Evolutionary conservation across 2,797 vertebrate species (phyloP), one percentile per base, ranked within the genome.

Genomic region (Artibeus lituratus): DNA sequence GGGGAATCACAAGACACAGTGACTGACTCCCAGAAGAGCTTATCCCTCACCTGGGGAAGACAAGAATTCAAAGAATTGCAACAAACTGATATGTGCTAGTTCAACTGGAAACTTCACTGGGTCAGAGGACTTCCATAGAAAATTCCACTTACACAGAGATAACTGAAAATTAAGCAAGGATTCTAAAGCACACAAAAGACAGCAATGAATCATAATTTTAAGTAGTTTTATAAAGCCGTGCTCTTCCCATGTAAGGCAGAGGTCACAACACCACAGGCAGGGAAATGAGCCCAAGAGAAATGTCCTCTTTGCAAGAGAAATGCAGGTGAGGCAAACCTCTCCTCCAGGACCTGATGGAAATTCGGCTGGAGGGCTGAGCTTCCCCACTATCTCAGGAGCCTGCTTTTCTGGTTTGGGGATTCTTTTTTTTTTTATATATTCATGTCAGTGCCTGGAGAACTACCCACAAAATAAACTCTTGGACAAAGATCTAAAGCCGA

Each of bases 401-500:
- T 93, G 59, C 59, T 91, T 90, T 94, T 85, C 78, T 89, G 69
- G 53, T 81, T 96, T 95, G 35, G 32, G 70, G 55, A 83, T 44
- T 59, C 69, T 87, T 0, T 65, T 47, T 49, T 47, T 47, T 89
- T 47, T 42, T 26, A 24, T 42, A 4, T 42, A 82, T 59, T 81
- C n/a, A 2, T 57, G 78, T 90, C n/a, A 80, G 65, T n/a, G 5
- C 59, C 77, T 90, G 42, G 47, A 80, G 57, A 53, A 15, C 37
- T 77, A 32, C 65, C 49, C 70, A 78, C 42, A 90, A 69, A 94
- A 91, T 69, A 87, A 93, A 95, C 62, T 87, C 72, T 73, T 89
- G 82, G 87, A 94, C 67, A 70, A 37, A 87, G 87, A 91, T 93
- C 69, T 94, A 89, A 94, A 91, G 80, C 69, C 32, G 37, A 72